Conservation (phyloP, 2,888 invertebrate species). For the Ryuthela nishihirai region DNA sequence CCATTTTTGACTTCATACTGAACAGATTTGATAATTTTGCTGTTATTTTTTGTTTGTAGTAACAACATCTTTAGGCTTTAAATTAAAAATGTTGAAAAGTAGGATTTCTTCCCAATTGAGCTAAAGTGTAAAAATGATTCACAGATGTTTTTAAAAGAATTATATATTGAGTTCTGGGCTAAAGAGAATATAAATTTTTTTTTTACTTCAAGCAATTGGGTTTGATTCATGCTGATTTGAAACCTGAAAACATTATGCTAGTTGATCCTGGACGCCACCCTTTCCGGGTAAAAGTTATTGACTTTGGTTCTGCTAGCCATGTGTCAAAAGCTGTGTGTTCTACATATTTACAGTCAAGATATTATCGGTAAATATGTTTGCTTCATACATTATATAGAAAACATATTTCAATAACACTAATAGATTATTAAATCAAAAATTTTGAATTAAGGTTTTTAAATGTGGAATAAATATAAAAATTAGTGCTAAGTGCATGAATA, state of each 20-base stretch:
- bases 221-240: slow-evolving; percentile 97
- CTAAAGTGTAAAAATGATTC: no score
- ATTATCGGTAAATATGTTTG: slow-evolving; percentile 50
- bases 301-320: slow-evolving; percentile 99
- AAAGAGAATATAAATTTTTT: no score
- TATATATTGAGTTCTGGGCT: no score
- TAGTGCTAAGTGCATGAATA: slow-evolving; percentile 1
- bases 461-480: not conserved
- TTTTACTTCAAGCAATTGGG: slow-evolving; percentile 80
- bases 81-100: no score
- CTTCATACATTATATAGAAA: not conserved
- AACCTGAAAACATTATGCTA: slow-evolving; percentile 99
- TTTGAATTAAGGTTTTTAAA: not conserved
- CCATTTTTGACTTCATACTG: no score
- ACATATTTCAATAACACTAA: not conserved
- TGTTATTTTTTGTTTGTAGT: no score
- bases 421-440: not conserved
- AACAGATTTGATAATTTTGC: no score
- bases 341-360: slow-evolving; percentile 97
- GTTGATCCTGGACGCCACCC: slow-evolving; percentile 98
- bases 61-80: no score
- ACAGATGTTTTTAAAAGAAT: no score
- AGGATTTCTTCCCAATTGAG: no score
- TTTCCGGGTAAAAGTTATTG: slow-evolving; percentile 98
- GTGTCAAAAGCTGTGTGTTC: slow-evolving; percentile 99